A percentile compares a stretch with the other conserved stretches of the same genome.
Conservation (phyloP, 2,888 invertebrate species). For the Halictus ligatus region DNA sequence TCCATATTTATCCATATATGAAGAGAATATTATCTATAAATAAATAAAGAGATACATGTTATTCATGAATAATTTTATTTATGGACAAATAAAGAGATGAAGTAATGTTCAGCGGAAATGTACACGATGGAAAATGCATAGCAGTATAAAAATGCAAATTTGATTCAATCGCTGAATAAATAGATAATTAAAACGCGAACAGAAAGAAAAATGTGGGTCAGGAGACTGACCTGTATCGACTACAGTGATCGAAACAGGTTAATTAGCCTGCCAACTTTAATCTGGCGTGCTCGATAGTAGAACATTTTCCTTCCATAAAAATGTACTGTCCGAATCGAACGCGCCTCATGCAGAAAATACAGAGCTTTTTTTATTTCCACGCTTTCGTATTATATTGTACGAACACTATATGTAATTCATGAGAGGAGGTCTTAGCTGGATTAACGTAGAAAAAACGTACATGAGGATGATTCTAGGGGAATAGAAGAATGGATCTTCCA, state of each 20-base stretch:
- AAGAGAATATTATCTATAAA: too few relatives aligned
- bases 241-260: slow-evolving; percentile 65
- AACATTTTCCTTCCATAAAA: slow-evolving; percentile 58
- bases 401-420: background rate
- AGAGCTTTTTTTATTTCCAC: background rate
- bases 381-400: background rate
- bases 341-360: slow-evolving; percentile 44
- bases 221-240: slow-evolving; percentile 71
- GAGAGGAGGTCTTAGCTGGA: background rate
- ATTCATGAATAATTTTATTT: background rate
- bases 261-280: slow-evolving; percentile 72
- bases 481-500: background rate
- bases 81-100: background rate
- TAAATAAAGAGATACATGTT: too few relatives aligned
- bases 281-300: slow-evolving; percentile 64
- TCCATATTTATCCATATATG: too few relatives aligned
- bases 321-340: slow-evolving; percentile 52
- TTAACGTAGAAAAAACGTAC: background rate
- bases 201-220: slow-evolving; percentile 63
- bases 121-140: background rate
- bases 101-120: background rate
- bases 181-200: background rate
- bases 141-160: background rate
- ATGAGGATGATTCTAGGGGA: background rate
- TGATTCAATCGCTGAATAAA: background rate